Evolutionary conservation across 2,113 vertebrate species (phyloP).

Genomic region (Chlamydotis undulata): DNA sequence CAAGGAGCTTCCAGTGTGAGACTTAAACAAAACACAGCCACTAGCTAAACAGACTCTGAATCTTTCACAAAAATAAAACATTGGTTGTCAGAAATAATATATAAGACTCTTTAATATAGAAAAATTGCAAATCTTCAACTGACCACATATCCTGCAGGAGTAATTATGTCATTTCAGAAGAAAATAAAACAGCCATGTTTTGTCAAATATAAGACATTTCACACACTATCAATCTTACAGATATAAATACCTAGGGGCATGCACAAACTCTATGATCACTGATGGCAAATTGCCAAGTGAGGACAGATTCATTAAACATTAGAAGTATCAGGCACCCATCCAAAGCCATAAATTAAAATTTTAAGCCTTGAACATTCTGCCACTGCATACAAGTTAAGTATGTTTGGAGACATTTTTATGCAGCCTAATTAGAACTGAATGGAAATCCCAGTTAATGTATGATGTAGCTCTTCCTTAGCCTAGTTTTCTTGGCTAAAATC

Average conservation of each 20-base stretch:
- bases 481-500: conserved; percentile 31
- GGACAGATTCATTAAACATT: conserved; percentile 57
- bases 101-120: conserved; percentile 26
- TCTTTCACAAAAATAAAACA: conserved; percentile 37
- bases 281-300: conserved; percentile 52
- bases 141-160: conserved; percentile 58
- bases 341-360: conserved; percentile 56
- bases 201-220: conserved; percentile 62
- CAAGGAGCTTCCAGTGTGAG: background rate
- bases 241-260: conserved; percentile 57
- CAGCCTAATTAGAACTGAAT: conserved; percentile 53
- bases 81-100: conserved; percentile 46
- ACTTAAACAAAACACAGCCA: conserved; percentile 28
- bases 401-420: conserved; percentile 46
- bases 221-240: conserved; percentile 59
- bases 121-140: conserved; percentile 48
- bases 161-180: conserved; percentile 58
- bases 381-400: conserved; percentile 26
- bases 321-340: conserved; percentile 40
- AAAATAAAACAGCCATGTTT: conserved; percentile 58
- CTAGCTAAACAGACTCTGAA: conserved; percentile 33
- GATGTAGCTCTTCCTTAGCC: background rate
- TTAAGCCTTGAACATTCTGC: conserved; percentile 16
- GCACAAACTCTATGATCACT: conserved; percentile 38
- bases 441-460: conserved; percentile 34